A percentile compares a stretch with the other conserved stretches of the same genome.
phyloP scores from a whole-genome alignment of 2,797 vertebrate genomes.

The Discoglossus pictus region DNA sequence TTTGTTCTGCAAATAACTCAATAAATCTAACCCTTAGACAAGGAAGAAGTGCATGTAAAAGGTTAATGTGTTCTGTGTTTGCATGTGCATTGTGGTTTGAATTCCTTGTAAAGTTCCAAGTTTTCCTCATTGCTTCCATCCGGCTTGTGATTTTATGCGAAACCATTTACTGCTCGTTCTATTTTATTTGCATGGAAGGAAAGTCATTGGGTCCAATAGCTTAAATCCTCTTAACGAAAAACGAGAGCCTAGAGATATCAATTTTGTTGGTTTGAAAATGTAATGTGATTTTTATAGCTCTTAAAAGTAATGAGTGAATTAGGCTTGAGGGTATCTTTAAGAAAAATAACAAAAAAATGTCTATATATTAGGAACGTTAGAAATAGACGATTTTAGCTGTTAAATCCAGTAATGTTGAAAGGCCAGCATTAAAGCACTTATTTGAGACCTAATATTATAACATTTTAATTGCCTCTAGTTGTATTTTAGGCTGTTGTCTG shows the following conservation, averaged over 20 bases:
- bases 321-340: conserved; percentile 39
- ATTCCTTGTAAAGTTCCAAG: conserved; percentile 20
- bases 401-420: conserved; percentile 1
- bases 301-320: conserved; percentile 42
- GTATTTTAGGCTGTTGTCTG: conserved; percentile 5
- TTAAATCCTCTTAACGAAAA: conserved; percentile 37
- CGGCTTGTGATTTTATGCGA: conserved; percentile 26
- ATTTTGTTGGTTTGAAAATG: conserved; percentile 35
- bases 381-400: background rate
- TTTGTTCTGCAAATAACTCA: too few species aligned
- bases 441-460: conserved; percentile 4
- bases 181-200: conserved; percentile 36
- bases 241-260: conserved; percentile 43
- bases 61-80: conserved; percentile 29
- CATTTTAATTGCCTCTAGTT: conserved; percentile 6
- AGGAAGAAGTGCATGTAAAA: conserved; percentile 13
- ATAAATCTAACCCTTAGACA: too few species aligned
- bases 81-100: background rate
- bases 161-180: conserved; percentile 35
- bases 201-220: conserved; percentile 31
- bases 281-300: conserved; percentile 30
- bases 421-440: background rate
- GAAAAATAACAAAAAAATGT: conserved; percentile 22
- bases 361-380: conserved; percentile 6
- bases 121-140: conserved; percentile 23